Conservation (phyloP, 2,797 vertebrate species). For the Benthosema pterotum region DNA sequence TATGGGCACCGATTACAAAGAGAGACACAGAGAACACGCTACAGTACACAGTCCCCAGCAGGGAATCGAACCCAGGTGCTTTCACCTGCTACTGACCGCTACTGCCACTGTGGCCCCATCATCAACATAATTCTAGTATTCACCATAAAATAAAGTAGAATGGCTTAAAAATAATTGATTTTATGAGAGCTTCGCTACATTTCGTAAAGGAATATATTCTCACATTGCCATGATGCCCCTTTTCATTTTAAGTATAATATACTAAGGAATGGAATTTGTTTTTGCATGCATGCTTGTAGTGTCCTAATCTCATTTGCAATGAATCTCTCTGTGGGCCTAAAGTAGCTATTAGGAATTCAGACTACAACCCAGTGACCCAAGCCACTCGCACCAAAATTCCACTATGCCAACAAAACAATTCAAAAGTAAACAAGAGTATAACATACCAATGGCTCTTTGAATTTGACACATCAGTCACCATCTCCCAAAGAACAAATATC, state of each 20-base stretch:
- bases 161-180: conserved; percentile 43
- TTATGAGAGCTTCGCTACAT: neutral
- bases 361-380: conserved; percentile 54
- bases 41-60: too few species aligned
- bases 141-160: conserved; percentile 50
- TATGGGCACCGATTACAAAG: too few species aligned
- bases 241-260: conserved; percentile 16
- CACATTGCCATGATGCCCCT: conserved; percentile 1
- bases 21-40: too few species aligned
- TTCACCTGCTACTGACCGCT: too few species aligned
- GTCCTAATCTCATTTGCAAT: conserved; percentile 40
- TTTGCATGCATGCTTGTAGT: conserved; percentile 17
- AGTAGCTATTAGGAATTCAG: conserved; percentile 47
- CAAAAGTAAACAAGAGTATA: conserved; percentile 53
- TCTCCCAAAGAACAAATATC: conserved; percentile 49
- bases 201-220: too few species aligned
- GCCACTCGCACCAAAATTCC: conserved; percentile 54
- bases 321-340: conserved; percentile 43
- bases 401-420: conserved; percentile 52
- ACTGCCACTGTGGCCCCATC: too few species aligned
- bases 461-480: conserved; percentile 44
- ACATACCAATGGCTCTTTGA: conserved; percentile 46
- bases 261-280: neutral
- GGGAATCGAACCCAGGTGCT: too few species aligned
- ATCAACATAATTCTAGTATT: conserved; percentile 21